phyloP scores from a whole-genome alignment of 1,140 invertebrate species.

The Drosophila pseudoananassae region DNA sequence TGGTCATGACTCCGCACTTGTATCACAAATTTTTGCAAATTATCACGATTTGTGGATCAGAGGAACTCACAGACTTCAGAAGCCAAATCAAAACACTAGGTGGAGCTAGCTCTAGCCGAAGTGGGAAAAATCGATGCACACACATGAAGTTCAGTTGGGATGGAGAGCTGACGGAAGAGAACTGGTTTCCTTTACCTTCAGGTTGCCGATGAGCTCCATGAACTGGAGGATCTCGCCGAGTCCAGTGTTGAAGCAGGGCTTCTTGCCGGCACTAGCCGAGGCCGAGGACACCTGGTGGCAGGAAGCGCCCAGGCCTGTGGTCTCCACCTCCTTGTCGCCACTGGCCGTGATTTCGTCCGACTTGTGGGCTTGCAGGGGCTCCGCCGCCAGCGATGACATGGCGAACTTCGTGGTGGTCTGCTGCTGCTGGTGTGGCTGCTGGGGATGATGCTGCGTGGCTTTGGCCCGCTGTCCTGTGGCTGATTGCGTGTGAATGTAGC shows the following conservation, averaged over 20 bases:
- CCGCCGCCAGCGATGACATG: conserved; percentile 80
- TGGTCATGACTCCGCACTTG: conserved; percentile 1
- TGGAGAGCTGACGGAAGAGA: conserved; percentile 9
- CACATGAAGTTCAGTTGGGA: conserved; percentile 3
- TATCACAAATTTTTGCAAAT: neutral
- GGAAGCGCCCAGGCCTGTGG: conserved; percentile 32
- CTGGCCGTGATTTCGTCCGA: conserved; percentile 43
- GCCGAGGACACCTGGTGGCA: conserved; percentile 58
- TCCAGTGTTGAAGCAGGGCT: conserved; percentile 76
- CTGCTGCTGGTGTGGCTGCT: conserved; percentile 52
- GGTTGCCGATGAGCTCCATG: conserved; percentile 81
- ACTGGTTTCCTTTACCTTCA: conserved; percentile 65
- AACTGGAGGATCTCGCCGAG: conserved; percentile 78
- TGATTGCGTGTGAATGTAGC: conserved; percentile 67
- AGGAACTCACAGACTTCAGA: neutral
- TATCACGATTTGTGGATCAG: conserved; percentile 36
- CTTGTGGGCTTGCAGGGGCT: conserved; percentile 64
- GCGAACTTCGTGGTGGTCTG: conserved; percentile 69
- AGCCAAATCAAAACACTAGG: neutral
- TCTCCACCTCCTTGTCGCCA: conserved; percentile 7
- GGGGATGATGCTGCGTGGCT: conserved; percentile 19
- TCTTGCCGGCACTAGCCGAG: conserved; percentile 53
- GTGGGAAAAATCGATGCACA: conserved; percentile 68
- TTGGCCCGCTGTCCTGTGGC: conserved; percentile 43
- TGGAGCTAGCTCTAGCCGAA: neutral